Conservation (phyloP, 2,888 invertebrate genomes). For the Phengaris alcon region DNA sequence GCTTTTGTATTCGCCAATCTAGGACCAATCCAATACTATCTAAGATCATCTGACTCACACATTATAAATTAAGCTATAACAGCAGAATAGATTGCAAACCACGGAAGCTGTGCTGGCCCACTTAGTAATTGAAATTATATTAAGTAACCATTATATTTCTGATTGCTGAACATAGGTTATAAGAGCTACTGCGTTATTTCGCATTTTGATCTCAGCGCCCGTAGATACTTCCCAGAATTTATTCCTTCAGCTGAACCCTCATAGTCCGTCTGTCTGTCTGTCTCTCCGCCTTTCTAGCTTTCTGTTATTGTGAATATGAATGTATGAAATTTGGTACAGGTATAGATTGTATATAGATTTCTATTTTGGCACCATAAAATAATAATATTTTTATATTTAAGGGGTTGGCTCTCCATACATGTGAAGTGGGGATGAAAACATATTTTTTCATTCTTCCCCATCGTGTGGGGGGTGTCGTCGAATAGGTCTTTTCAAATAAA, state of each 20-base stretch:
- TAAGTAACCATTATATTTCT: slow-evolving; percentile 21
- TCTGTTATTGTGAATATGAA: no score
- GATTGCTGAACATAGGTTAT: slow-evolving; percentile 16
- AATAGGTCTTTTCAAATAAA: no score
- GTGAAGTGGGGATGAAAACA: no score
- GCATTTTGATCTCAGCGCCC: background rate
- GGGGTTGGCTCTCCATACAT: no score
- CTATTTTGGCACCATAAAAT: no score
- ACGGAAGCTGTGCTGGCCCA: slow-evolving; percentile 20
- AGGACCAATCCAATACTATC: background rate
- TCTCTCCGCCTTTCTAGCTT: background rate
- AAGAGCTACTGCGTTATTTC: background rate
- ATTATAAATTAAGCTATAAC: slow-evolving; percentile 10
- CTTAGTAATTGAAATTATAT: slow-evolving; percentile 22
- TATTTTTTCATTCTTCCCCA: no score
- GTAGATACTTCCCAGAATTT: no score
- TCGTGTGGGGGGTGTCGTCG: no score
- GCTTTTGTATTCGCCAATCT: background rate
- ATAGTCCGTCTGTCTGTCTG: background rate
- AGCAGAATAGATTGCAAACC: slow-evolving; percentile 12
- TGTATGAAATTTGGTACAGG: no score
- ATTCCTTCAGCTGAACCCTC: no score
- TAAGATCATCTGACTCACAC: slow-evolving; percentile 19
- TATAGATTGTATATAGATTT: no score
- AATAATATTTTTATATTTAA: no score